Evolutionary conservation across 2,888 invertebrate species (phyloP), one percentile per base, ranked within the genome.

Genomic region (Cheilosia impressa): DNA sequence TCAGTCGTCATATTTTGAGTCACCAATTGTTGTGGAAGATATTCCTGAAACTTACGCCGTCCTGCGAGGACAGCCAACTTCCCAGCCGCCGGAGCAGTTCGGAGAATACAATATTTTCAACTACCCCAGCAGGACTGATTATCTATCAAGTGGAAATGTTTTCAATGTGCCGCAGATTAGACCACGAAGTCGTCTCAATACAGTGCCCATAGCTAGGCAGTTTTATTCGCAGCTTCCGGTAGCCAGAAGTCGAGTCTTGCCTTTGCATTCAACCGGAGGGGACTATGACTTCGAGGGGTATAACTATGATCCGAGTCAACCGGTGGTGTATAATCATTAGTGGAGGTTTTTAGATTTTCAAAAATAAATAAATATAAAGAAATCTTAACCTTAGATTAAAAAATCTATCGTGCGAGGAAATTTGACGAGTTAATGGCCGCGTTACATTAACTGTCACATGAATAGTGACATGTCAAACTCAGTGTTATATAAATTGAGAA

Each of bases 21-120:
- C 75, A 7, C 84, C 84, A 34, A 84, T 84, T 38, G 60, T 84
- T 43, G 84, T 84, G n/a, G 71, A 76, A 47, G 84, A 84, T 7
- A 45, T 75, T 22, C 80, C 75, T 9, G 65, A 58, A 0, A 7
- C 13, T 0, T 63, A 50, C 9, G n/a, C 15, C 13, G 24, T 75
- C 34, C 60, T 63, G 53, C 69, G 58, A 63, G 57, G 19, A 31
- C 31, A 58, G 41, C 6, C 24, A 15, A 24, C 43, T 27, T 43
- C 13, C 2, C 15, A 5, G 38, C 24, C 47, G 41, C 41, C 19
- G 15, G 27, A 19, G 17, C 45, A 45, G 27, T 13, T 43, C 22
- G 4, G 41, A 27, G 57, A 43, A 58, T 69, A 57, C 52, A 24
- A 27, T n/a, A 47, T 31, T 34, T 10, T 50, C 0, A 55, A 45